Base-by-base conservation (phyloP, 1,140 invertebrate species). In the Drosophila busckii region DNA sequence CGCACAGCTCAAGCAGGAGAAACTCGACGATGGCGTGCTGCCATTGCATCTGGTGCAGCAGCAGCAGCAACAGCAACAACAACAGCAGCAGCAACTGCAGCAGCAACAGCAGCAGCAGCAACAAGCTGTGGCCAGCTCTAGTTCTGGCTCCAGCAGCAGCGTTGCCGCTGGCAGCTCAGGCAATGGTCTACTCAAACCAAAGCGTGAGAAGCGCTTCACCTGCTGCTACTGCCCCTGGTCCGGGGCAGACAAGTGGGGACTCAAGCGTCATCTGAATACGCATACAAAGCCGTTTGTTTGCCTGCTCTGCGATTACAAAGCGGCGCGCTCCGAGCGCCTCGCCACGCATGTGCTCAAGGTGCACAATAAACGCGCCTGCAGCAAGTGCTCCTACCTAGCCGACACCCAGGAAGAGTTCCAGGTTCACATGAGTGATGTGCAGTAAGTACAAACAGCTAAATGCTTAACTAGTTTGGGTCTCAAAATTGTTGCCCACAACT, bases 241-340 rank as follows among this genome's bases (percentile, higher is more conserved):
- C 9, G 95, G 95, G 0, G 94, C 94, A n/a, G 95, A 97, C 88
- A 96, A 96, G 80, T 97, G 95, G 96, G 96, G 95, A 66, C 88
- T 97, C 38, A 96, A 97, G 87, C 90, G 95, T 4, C 96, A 97
- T 86, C 89, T 97, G 38, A 97, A 97, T 88, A 97, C 95, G 9
- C 96, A 97, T 87, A 90, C 96, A 69, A 97, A 96, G 87, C 95
- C 95, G 9, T 97, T 94, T 85, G 92, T 93, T 6, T 97, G 96
- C 87, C 92, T 92, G 32, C 89, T 97, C 7, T 97, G 96, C 87
- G 95, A 97, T 73, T 97, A 96, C 88, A 96, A 96, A 89, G 95
- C 95, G 29, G 95, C 95, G 7, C 90, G 95, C 28, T 93, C 94
- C 12, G 95, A 96, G 86, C 90, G 95, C 38, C 89, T 97, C 4